Percentiles rank a stretch among this genome's conserved stretches.
Conservation (phyloP, 2,113 vertebrate genomes). For the Miniopterus natalensis region DNA sequence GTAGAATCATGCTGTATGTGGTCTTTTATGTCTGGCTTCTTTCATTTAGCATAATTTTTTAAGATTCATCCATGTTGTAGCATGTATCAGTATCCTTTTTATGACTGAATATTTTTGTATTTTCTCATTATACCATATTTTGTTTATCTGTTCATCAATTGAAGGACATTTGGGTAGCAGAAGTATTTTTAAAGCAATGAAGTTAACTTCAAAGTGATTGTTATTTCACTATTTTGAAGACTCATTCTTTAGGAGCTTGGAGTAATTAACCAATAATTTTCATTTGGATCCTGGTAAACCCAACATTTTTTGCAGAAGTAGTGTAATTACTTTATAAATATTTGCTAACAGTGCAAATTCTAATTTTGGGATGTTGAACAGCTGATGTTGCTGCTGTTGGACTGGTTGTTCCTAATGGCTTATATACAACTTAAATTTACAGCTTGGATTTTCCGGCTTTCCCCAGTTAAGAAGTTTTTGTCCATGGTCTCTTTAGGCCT, state of each 20-base stretch:
- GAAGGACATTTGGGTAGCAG: not conserved
- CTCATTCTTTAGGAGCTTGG: slow-evolving; percentile 8
- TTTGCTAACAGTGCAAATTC: slow-evolving; percentile 42
- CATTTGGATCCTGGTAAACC: slow-evolving; percentile 4
- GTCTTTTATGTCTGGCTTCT: slow-evolving; percentile 20
- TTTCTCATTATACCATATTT: not conserved
- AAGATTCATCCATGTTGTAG: not conserved
- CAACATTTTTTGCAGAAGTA: slow-evolving; percentile 44
- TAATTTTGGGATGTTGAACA: slow-evolving; percentile 57
- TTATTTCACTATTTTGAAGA: slow-evolving; percentile 66
- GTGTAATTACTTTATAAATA: slow-evolving; percentile 56
- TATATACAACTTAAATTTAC: not conserved
- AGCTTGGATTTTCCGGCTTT: not conserved
- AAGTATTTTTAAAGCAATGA: slow-evolving; percentile 8
- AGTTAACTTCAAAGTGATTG: slow-evolving; percentile 79
- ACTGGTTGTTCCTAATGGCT: not conserved
- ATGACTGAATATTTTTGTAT: slow-evolving; percentile 4
- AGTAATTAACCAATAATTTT: slow-evolving; percentile 40
- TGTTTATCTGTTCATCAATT: not conserved
- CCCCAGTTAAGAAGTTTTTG: not conserved
- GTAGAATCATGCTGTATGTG: not conserved
- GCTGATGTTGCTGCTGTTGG: not conserved
- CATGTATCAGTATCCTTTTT: not conserved
- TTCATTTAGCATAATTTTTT: slow-evolving; percentile 35
- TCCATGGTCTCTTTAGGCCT: not conserved